Percentiles rank a stretch among this genome's conserved stretches.
phyloP scores from a whole-genome alignment of 2,113 vertebrate species.

The Bufo gargarizans region DNA sequence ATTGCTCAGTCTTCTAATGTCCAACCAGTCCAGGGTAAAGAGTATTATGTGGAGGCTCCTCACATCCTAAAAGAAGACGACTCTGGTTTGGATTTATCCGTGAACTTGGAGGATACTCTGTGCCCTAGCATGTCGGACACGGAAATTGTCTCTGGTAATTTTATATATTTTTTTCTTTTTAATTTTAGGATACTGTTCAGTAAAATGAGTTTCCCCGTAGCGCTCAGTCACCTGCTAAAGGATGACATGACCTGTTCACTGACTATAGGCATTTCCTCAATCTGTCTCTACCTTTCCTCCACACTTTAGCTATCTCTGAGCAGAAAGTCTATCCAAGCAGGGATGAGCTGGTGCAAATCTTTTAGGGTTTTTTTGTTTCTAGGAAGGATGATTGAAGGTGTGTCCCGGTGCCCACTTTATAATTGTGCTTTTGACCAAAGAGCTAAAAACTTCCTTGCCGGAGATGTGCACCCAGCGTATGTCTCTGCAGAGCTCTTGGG shows the following conservation, averaged over 20 bases:
- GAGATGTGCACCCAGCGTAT: background rate
- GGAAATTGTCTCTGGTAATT: slow-evolving; percentile 39
- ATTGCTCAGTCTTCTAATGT: background rate
- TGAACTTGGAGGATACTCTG: slow-evolving; percentile 40
- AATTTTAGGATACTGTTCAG: background rate
- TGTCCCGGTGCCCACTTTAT: background rate
- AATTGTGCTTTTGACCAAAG: background rate
- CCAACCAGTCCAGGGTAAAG: background rate
- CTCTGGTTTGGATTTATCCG: slow-evolving; percentile 47
- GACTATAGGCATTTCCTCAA: background rate
- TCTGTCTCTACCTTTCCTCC: no score
- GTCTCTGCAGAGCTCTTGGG: background rate
- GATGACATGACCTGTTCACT: background rate
- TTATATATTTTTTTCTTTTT: background rate
- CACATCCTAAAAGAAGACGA: slow-evolving; percentile 33
- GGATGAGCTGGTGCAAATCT: no score
- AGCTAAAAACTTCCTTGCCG: background rate
- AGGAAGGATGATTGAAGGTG: no score
- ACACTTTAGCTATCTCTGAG: no score
- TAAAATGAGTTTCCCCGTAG: background rate
- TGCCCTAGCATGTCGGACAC: slow-evolving; percentile 37
- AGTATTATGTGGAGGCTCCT: background rate
- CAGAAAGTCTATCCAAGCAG: no score
- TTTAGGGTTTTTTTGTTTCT: no score
- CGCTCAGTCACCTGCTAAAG: background rate